Percentiles rank a stretch among this genome's conserved stretches.
phyloP scores from a whole-genome alignment of 2,113 vertebrate genomes.

The Gavia stellata region DNA sequence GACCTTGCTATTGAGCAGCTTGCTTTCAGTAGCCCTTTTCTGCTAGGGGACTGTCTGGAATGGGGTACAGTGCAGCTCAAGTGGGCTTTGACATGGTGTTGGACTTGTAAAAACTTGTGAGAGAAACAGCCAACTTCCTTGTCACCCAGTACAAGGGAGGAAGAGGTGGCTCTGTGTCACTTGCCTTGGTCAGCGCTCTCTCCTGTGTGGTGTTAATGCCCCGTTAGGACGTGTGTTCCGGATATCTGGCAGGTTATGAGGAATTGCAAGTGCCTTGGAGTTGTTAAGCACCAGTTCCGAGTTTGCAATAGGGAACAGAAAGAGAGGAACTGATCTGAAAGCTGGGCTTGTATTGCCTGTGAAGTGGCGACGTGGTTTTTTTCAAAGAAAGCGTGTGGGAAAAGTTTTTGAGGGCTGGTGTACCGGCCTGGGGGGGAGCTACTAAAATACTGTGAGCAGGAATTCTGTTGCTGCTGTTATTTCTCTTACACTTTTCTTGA shows the following conservation, averaged over 20 bases:
- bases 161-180: background rate
- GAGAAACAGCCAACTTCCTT: background rate
- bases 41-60: background rate
- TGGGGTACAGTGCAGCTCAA: accelerated
- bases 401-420: accelerated
- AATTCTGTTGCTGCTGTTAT: background rate
- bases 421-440: background rate
- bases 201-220: background rate
- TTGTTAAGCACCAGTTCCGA: background rate
- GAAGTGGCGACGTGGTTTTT: accelerated
- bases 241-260: background rate
- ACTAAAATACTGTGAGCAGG: background rate
- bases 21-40: background rate
- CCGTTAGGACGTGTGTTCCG: accelerated
- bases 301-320: background rate
- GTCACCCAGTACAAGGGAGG: background rate
- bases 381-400: background rate
- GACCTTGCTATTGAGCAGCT: background rate
- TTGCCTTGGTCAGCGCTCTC: no score
- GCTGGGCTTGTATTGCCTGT: background rate
- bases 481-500: background rate
- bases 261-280: background rate
- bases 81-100: accelerated
- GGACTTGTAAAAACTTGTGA: background rate
- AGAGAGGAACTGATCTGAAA: background rate